Conservation (phyloP, 2,888 invertebrate species). For the Mechanitis messenoides region DNA sequence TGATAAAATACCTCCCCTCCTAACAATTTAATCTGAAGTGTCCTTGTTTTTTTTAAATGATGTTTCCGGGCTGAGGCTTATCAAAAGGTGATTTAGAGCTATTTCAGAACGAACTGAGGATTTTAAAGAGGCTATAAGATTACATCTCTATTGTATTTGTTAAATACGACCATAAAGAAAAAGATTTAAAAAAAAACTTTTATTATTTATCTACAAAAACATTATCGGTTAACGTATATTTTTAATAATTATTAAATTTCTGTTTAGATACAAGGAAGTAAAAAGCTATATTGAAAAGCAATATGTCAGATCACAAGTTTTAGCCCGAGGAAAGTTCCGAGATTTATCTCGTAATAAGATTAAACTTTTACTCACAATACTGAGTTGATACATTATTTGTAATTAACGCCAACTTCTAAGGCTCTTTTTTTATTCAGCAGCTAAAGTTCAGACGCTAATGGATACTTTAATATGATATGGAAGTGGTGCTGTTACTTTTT, state of each 20-base stretch:
- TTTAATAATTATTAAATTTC: no score
- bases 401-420: no score
- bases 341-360: conserved; percentile 20
- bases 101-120: no score
- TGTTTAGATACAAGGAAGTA: neutral
- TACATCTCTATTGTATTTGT: no score
- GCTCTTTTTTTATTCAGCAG: no score
- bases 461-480: no score
- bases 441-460: no score
- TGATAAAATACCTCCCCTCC: conserved; percentile 57
- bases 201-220: conserved; percentile 15
- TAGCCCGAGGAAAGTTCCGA: conserved; percentile 17
- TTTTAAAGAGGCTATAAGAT: no score
- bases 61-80: conserved; percentile 9
- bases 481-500: no score
- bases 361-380: conserved; percentile 26
- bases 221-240: conserved; percentile 11
- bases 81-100: conserved; percentile 5
- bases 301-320: conserved; percentile 25
- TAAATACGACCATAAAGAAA: no score
- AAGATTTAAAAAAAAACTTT: neutral
- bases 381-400: conserved; percentile 1
- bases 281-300: conserved; percentile 24
- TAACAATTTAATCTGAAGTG: conserved; percentile 28
- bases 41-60: conserved; percentile 11